These are phyloP conservation scores for Frankliniella intonsa DNA, from an alignment of 2,888 invertebrate species.

Conservation along the genomic window DNA sequence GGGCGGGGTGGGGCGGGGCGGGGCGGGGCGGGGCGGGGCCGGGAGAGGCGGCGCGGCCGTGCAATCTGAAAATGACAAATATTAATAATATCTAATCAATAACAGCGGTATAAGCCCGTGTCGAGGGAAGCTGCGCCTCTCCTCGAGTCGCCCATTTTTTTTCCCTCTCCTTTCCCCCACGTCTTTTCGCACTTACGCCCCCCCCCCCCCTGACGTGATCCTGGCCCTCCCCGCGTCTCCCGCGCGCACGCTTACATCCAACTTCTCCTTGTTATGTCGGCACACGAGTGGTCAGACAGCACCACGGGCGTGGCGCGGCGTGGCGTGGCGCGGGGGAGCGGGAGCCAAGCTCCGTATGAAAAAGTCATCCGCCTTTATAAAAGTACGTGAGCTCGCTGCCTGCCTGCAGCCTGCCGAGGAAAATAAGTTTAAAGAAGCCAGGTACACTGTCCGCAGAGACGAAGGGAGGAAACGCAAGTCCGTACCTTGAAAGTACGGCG, in stretches of 20 bases:
- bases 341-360: neutral
- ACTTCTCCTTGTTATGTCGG: constrained; percentile 18
- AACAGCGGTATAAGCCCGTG: too few species aligned
- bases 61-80: too few species aligned
- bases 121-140: neutral
- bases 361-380: constrained; percentile 13
- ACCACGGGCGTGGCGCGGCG: too few species aligned
- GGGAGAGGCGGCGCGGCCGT: too few species aligned
- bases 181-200: neutral
- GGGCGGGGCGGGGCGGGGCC: too few species aligned
- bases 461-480: too few species aligned
- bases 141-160: neutral
- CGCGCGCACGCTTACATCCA: neutral
- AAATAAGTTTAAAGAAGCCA: too few species aligned
- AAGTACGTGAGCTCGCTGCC: neutral
- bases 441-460: too few species aligned
- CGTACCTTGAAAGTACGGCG: too few species aligned
- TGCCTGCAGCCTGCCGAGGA: neutral
- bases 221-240: neutral
- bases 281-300: neutral
- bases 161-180: neutral
- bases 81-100: too few species aligned
- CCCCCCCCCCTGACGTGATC: neutral
- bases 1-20: too few species aligned
- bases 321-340: neutral